These are phyloP conservation scores for Listronotus oregonensis DNA, from an alignment of 1,140 invertebrate species.

Conservation along the genomic window DNA sequence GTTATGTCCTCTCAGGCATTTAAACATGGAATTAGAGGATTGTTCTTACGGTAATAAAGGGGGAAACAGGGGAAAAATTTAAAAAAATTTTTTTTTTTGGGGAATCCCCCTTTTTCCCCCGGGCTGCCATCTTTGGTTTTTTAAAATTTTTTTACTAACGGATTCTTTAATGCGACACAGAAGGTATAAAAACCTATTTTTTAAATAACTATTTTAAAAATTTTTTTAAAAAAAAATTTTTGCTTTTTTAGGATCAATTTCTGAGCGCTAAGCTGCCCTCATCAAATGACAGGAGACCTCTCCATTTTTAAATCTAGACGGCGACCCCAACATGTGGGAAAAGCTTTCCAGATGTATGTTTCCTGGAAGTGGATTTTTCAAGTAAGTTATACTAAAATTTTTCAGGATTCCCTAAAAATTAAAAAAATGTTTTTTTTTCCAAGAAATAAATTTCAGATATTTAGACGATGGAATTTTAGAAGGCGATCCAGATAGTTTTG, in stretches of 20 bases:
- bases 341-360: slow-evolving; percentile 63
- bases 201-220: no score
- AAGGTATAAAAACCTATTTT: slow-evolving; percentile 47
- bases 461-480: no score
- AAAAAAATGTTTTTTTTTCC: no score
- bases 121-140: slow-evolving; percentile 74
- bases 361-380: slow-evolving; percentile 59
- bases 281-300: slow-evolving; percentile 40
- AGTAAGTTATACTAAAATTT: no score
- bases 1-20: slow-evolving; percentile 59
- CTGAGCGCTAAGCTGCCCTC: slow-evolving; percentile 64
- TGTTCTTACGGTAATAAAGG: slow-evolving; percentile 68
- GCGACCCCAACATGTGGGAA: slow-evolving; percentile 65
- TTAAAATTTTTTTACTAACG: slow-evolving; percentile 64
- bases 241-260: slow-evolving; percentile 53
- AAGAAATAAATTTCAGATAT: no score
- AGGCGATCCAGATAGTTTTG: no score
- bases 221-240: no score
- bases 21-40: slow-evolving; percentile 68
- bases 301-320: slow-evolving; percentile 61
- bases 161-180: slow-evolving; percentile 65
- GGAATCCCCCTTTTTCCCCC: slow-evolving; percentile 76
- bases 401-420: no score
- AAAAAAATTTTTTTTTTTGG: no score
- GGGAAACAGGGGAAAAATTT: no score